Evolutionary conservation across 1,140 invertebrate genomes (phyloP).

Genomic region (Bilobella aurantiaca): DNA sequence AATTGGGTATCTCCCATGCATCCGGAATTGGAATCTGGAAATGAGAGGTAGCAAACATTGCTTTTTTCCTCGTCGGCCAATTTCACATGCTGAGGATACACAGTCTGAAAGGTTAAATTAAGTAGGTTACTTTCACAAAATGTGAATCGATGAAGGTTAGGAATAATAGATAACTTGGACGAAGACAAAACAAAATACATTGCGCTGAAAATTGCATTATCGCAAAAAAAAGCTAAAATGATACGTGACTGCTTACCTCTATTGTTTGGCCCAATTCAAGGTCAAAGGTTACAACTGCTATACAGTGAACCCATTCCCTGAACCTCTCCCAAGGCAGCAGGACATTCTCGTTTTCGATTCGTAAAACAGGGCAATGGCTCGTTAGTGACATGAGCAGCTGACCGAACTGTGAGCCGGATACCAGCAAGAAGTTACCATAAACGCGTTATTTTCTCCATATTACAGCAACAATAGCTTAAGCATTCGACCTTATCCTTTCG

Average conservation of each 20-base stretch:
- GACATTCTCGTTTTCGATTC: slow-evolving; percentile 4
- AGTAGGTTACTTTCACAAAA: too few species aligned
- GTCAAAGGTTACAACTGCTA: slow-evolving; percentile 97
- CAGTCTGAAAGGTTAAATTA: slow-evolving; percentile 51
- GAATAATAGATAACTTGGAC: too few species aligned
- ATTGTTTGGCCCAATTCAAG: slow-evolving; percentile 93
- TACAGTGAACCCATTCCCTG: slow-evolving; percentile 89
- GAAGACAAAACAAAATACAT: too few species aligned
- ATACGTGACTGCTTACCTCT: slow-evolving; percentile 53
- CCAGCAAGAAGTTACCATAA: too few species aligned
- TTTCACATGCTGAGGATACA: slow-evolving; percentile 72
- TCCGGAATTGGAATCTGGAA: slow-evolving; percentile 96
- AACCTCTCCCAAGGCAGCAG: slow-evolving; percentile 52
- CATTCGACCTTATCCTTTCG: too few species aligned
- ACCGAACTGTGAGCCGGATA: too few species aligned
- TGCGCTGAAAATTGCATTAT: not conserved
- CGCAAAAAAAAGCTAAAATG: slow-evolving; percentile 4
- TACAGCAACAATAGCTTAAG: too few species aligned
- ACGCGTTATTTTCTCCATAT: too few species aligned
- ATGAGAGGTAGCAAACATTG: slow-evolving; percentile 95
- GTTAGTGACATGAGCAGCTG: too few species aligned
- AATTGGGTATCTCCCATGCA: slow-evolving; percentile 98
- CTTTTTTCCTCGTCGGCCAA: slow-evolving; percentile 86
- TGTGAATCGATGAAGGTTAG: too few species aligned
- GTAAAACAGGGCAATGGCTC: too few species aligned